Conservation (phyloP, 2,888 invertebrate species). For the Ochlodes sylvanus region DNA sequence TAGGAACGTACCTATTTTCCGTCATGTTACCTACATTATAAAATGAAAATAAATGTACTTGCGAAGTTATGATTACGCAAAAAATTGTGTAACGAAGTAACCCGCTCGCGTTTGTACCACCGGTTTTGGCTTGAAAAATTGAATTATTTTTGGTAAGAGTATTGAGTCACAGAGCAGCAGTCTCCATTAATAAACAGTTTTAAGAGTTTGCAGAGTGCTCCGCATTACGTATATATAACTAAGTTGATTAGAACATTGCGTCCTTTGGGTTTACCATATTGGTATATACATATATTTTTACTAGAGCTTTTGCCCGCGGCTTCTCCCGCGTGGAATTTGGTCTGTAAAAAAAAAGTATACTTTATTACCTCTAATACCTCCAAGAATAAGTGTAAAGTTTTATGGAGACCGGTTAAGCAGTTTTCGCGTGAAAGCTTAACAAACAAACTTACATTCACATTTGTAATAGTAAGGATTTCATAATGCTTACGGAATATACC, state of each 20-base stretch:
- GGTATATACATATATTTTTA: background rate
- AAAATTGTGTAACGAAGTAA: background rate
- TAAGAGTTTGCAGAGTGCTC: background rate
- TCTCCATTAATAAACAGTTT: background rate
- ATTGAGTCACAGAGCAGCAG: slow-evolving; percentile 5
- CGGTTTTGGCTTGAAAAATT: slow-evolving; percentile 8
- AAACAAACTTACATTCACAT: no score
- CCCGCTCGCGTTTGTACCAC: background rate
- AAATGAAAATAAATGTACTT: background rate
- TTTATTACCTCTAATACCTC: no score
- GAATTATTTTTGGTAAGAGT: slow-evolving; percentile 3
- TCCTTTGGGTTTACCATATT: background rate
- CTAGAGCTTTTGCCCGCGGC: no score
- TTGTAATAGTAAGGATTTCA: no score
- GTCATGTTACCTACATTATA: no score
- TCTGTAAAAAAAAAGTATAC: no score
- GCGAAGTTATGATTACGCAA: background rate
- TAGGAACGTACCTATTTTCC: no score
- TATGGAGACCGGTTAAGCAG: no score
- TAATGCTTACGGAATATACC: no score
- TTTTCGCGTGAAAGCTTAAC: no score
- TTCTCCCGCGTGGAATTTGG: no score
- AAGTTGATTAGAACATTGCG: background rate
- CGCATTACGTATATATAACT: slow-evolving; percentile 1
- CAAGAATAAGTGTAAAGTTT: no score